Base-by-base conservation (phyloP, 1,140 invertebrate species). In the Elymnias hypermnestra region DNA sequence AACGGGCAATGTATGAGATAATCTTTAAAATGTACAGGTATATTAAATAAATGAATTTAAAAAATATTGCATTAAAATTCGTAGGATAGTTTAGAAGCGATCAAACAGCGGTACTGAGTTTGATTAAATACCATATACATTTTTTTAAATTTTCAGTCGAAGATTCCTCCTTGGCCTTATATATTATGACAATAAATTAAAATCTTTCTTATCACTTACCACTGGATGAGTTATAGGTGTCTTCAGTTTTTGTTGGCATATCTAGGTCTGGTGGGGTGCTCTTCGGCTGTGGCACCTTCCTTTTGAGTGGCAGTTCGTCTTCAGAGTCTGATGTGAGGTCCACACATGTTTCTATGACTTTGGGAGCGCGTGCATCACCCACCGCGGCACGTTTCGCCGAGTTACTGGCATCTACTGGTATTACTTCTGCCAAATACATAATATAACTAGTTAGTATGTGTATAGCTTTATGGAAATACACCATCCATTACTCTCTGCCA, bases 301-400 rank as follows among this genome's bases (percentile, higher is more conserved):
- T 64, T 55, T 84, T 83, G 5, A 86, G 68, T 0, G 85, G 85
- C 56, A 78, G 46, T 40, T 87, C 85, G 39, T 87, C 85, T 22
- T 87, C 85, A 1, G 82, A 85, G 50, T 87, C 85, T 0, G 83
- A 86, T 2, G 83, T 86, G 22, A 87, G 71, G 55, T 87, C 85
- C 0, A 86, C 85, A 1, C 85, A 49, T 0, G 74, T 68, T 14
- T 73, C 74, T 0, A 74, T 62, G 0, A 76, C 40, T 36, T 83
- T 78, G 0, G 78, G 56, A 1, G 63, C 63, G 1, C 77, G 62
- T 4, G 23, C 47, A 35, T 83, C 77, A 5, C 78, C 78, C 0
- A 84, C 68, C 0, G 75, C 79, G 3, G 72, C 70, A 0, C 70
- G 62, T 41, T 85, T 86, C 3, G 54, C 67, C 15, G 64, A 63